These are phyloP conservation scores for Grammomys surdaster DNA, from an alignment of 2,113 vertebrate genomes.

Conservation along the genomic window DNA sequence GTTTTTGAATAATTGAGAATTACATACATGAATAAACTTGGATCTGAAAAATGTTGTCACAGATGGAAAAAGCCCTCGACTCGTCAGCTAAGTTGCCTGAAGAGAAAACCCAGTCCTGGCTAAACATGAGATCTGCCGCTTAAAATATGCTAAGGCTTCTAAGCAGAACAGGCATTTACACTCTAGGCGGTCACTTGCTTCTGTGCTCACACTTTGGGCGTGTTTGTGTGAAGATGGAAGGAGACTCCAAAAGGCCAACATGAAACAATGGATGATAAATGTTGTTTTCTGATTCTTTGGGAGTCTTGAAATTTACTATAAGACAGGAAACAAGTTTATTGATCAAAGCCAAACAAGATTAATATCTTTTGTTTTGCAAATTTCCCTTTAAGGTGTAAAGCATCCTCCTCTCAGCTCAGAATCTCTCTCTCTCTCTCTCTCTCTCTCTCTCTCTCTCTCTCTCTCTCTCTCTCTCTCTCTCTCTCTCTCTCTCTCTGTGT, in stretches of 20 bases:
- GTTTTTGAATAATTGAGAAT: slow-evolving; percentile 76
- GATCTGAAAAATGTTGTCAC: slow-evolving; percentile 72
- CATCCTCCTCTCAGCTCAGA: background rate
- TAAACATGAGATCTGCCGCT: slow-evolving; percentile 67
- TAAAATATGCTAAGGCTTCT: slow-evolving; percentile 65
- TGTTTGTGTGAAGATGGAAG: slow-evolving; percentile 52
- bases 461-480: background rate
- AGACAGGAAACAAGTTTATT: slow-evolving; percentile 13
- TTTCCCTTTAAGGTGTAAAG: background rate
- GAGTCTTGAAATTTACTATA: background rate
- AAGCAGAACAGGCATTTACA: slow-evolving; percentile 62
- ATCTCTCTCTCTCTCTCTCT: too few species aligned
- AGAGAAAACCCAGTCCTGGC: slow-evolving; percentile 71
- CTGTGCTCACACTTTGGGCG: background rate
- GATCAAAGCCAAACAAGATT: slow-evolving; percentile 40
- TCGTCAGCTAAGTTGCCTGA: slow-evolving; percentile 74
- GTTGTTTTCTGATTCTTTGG: slow-evolving; percentile 49
- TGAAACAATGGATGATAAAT: background rate
- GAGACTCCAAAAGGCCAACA: background rate
- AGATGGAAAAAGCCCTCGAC: slow-evolving; percentile 67
- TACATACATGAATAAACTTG: slow-evolving; percentile 73
- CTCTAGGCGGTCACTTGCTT: slow-evolving; percentile 48
- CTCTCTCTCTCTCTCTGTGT: background rate
- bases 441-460: too few species aligned
- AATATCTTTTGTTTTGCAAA: background rate